Percentiles rank a stretch among this genome's conserved stretches.
Evolutionary conservation across 1,140 invertebrate species (phyloP).

Genomic region (Drosophila pallidifrons): DNA sequence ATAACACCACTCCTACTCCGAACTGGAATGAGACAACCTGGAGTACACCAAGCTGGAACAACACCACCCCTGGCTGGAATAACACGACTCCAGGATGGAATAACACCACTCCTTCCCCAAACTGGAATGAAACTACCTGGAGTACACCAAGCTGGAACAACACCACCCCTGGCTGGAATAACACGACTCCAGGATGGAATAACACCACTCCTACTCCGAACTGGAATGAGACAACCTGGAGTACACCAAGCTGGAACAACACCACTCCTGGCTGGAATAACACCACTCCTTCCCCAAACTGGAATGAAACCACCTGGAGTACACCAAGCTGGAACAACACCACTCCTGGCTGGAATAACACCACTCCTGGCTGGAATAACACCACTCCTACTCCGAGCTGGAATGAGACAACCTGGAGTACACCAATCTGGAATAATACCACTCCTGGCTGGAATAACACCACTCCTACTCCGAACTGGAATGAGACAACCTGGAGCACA

Average conservation of each 20-base stretch:
- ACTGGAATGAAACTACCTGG: conserved; percentile 34
- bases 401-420: conserved; percentile 29
- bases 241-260: conserved; percentile 10
- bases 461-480: conserved; percentile 12
- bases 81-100: conserved; percentile 5
- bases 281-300: background rate
- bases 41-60: conserved; percentile 3
- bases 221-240: conserved; percentile 25
- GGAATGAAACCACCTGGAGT: conserved; percentile 11
- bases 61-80: conserved; percentile 7
- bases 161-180: background rate
- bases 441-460: conserved; percentile 38
- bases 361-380: conserved; percentile 35
- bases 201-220: too few species aligned
- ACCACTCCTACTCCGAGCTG: conserved; percentile 31
- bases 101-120: background rate
- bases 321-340: conserved; percentile 27
- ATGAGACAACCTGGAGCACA: conserved; percentile 19
- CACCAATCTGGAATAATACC: conserved; percentile 26
- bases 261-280: conserved; percentile 4
- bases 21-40: conserved; percentile 9
- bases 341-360: conserved; percentile 24
- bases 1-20: background rate
- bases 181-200: background rate
- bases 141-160: conserved; percentile 4